Evolutionary conservation across 2,888 invertebrate species (phyloP).

Genomic region (Herminia tarsipennalis): DNA sequence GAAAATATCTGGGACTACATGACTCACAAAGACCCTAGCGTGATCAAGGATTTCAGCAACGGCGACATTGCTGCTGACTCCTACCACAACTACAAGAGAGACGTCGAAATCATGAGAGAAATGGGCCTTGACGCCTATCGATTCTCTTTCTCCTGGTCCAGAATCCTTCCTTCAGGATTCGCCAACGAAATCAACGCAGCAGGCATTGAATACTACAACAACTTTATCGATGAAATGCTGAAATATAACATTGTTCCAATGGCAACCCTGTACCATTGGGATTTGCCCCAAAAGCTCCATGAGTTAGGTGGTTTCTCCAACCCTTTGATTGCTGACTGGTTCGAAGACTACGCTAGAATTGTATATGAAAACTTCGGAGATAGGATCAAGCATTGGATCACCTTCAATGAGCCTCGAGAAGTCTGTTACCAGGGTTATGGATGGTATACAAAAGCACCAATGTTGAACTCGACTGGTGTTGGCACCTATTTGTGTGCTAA

Average conservation of each 20-base stretch:
- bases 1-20: constrained; percentile 88
- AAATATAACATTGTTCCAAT: constrained; percentile 86
- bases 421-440: constrained; percentile 75
- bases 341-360: constrained; percentile 75
- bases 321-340: constrained; percentile 70
- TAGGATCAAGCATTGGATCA: constrained; percentile 82
- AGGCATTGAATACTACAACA: constrained; percentile 60
- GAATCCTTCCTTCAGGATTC: constrained; percentile 86
- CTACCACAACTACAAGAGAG: constrained; percentile 85
- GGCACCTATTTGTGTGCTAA: constrained; percentile 80
- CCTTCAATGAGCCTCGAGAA: constrained; percentile 84
- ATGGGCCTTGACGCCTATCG: constrained; percentile 81
- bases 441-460: constrained; percentile 52
- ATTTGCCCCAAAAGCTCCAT: constrained; percentile 80
- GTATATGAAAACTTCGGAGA: constrained; percentile 75
- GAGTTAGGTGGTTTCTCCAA: constrained; percentile 82
- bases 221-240: constrained; percentile 84
- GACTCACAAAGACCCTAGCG: constrained; percentile 74
- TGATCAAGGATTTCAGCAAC: constrained; percentile 79
- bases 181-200: constrained; percentile 82
- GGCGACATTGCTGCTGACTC: constrained; percentile 87
- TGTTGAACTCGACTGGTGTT: constrained; percentile 64
- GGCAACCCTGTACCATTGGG: constrained; percentile 84
- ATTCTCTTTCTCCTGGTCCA: constrained; percentile 87
- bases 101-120: constrained; percentile 74